These are phyloP conservation scores for Paraplagusia blochii DNA, from an alignment of 2,113 vertebrate species.

Conservation along the genomic window DNA sequence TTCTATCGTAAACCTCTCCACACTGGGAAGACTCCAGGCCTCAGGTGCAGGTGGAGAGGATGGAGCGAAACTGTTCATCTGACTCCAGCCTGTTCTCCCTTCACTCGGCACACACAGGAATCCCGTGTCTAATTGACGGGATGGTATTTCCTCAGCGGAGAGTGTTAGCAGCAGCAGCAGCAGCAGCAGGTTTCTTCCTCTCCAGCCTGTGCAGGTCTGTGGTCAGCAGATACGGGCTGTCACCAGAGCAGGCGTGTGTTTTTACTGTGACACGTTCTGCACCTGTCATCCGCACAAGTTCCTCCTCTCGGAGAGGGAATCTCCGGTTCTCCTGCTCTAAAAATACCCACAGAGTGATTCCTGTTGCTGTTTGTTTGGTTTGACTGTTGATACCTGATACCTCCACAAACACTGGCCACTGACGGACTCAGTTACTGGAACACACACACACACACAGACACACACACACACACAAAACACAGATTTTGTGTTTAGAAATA, in stretches of 20 bases:
- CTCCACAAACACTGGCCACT: not conserved
- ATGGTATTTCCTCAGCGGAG: conserved; percentile 62
- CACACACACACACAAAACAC: no score
- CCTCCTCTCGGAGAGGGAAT: not conserved
- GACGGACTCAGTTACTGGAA: no score
- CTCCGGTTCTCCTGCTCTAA: conserved; percentile 24
- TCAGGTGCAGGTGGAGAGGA: no score
- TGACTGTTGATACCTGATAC: conserved; percentile 21
- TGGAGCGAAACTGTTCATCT: not conserved
- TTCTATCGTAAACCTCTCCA: no score
- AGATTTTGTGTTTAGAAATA: no score
- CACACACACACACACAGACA: conserved; percentile 1
- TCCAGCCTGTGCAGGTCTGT: conserved; percentile 3
- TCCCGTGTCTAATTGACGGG: conserved; percentile 55
- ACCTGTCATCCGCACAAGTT: conserved; percentile 36
- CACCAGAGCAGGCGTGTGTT: conserved; percentile 15
- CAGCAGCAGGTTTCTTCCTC: not conserved
- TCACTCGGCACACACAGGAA: conserved; percentile 31
- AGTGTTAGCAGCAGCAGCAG: conserved; percentile 14
- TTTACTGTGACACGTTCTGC: conserved; percentile 18
- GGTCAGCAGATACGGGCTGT: conserved; percentile 3
- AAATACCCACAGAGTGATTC: conserved; percentile 26
- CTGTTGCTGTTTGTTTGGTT: conserved; percentile 41
- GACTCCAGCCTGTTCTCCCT: conserved; percentile 6
- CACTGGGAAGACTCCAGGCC: no score